Evolutionary conservation across 2,113 vertebrate genomes (phyloP), one percentile per base, ranked within the genome.

Genomic region (Irena cyanogastra): DNA sequence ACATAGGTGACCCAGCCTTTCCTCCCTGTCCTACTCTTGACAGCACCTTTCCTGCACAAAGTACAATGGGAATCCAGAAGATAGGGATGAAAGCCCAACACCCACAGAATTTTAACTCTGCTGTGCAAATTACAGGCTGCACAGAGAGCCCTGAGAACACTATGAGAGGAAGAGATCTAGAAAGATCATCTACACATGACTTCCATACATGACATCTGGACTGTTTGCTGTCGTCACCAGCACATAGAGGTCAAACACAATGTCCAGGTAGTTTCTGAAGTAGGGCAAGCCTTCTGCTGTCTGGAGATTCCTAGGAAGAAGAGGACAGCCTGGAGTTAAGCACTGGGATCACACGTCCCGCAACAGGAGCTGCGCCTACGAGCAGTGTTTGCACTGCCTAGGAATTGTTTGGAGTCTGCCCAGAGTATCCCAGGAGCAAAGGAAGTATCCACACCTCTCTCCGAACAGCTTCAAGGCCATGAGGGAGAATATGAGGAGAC

Each of bases 211-310:
- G 97, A 99, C 76, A 47, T 99, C 99, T 0, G 99, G 99, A 81
- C 99, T 99, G 98, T 99, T 99, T 3, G 99, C 99, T 0, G 99
- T 98, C 0, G 99, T 99, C 88, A 99, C 99, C 41, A 99, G 97
- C 92, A 99, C 99, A 3, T 99, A 99, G 39, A 99, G 98, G 18
- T 99, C 98, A 93, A 99, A 99, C 4, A 98, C 97, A 20, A 98
- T 98, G 22, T 99, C 98, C 76, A 99, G 94, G 95, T 99, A 99
- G 97, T 98, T 97, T 27, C 95, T 98, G 95, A 99, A 99, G 96
- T 99, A 99, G 0, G 98, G 97, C 7, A 94, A 53, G 42, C 99
- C 98, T 23, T 98, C 97, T 13, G 91, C 96, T 31, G 98, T 99
- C 64, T 79, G 97, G 61, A 99, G 97, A 35, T 97, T 98, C 96